Percentiles rank a stretch among this genome's conserved stretches.
These are phyloP conservation scores for Magallana gigas DNA, from an alignment of 1,140 invertebrate genomes.

Conservation along the genomic window DNA sequence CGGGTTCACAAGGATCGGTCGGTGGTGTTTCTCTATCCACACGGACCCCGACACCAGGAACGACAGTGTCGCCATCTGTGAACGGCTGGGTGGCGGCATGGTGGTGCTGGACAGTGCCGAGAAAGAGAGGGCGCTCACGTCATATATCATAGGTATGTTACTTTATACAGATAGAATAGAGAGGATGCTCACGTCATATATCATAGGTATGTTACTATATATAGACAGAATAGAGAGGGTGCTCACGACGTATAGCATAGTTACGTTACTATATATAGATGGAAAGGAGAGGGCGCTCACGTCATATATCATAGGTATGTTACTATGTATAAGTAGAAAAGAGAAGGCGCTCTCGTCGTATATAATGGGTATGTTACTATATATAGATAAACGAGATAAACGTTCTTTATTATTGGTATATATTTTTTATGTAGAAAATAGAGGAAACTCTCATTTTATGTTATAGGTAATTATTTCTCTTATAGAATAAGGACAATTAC, in stretches of 20 bases:
- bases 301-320: neutral
- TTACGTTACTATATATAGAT: neutral
- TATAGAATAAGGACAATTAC: no score
- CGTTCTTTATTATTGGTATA: no score
- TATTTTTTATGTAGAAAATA: no score
- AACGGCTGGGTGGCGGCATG: neutral
- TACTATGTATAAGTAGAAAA: no score
- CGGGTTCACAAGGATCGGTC: neutral
- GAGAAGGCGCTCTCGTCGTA: no score
- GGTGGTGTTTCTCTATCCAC: neutral
- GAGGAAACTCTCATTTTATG: no score
- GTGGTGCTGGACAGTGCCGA: neutral
- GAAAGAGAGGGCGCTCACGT: neutral
- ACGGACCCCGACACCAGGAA: neutral
- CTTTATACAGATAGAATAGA: no score
- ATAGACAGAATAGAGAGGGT: no score
- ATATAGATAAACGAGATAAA: no score
- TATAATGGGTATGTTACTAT: neutral
- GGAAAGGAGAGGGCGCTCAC: neutral
- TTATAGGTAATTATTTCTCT: neutral
- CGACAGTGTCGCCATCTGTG: neutral
- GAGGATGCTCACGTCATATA: no score
- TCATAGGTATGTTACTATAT: neutral
- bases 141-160: conserved; percentile 11
- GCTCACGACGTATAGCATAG: no score